Evolutionary conservation across 2,888 invertebrate genomes (phyloP), one percentile per base, ranked within the genome.

Genomic region (Cantharis nigra): DNA sequence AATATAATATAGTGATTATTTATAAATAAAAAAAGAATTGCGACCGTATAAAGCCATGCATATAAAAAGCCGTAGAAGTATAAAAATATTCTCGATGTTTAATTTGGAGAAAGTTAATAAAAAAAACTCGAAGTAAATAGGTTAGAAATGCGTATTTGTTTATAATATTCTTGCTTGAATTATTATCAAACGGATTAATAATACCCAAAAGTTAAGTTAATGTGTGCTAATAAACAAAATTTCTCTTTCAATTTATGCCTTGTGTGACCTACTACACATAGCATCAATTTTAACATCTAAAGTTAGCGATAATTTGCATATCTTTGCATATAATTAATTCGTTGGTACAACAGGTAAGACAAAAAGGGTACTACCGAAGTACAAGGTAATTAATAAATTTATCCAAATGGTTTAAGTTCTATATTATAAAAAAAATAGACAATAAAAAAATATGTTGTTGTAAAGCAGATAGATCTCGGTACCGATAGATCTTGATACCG

Each of bases 401-500:
- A n/a, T 49, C 2, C n/a, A 49, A 49, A 49, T 2, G n/a, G 49
- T 49, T n/a, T n/a, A n/a, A n/a, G 13, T 49, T n/a, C n/a, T 49
- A 2, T 49, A 23, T 7, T 26, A 7, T n/a, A n/a, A 30, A 73
- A 16, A 71, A 71, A 74, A 62, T 20, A 62, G 70, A 78, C 78
- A 78, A 78, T 78, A 69, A 72, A 78, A 77, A 75, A 72, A 78
- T 78, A 70, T 75, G 75, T 78, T 75, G 75, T 78, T 62, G 69
- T 20, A 30, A 72, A 70, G 65, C 26, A 71, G 70, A 71, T 71
- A 77, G 74, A 74, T 77, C 77, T 71, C 72, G 72, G 78, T 74
- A 70, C 73, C 77, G 77, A 72, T 74, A 49, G 49, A 49, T 49
- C 49, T 49, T 49, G 49, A 83, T 86, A 85, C 86, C 86, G 86